Evolutionary conservation across 2,797 vertebrate genomes (phyloP), one percentile per base, ranked within the genome.

Genomic region (Hemibagrus guttatus): DNA sequence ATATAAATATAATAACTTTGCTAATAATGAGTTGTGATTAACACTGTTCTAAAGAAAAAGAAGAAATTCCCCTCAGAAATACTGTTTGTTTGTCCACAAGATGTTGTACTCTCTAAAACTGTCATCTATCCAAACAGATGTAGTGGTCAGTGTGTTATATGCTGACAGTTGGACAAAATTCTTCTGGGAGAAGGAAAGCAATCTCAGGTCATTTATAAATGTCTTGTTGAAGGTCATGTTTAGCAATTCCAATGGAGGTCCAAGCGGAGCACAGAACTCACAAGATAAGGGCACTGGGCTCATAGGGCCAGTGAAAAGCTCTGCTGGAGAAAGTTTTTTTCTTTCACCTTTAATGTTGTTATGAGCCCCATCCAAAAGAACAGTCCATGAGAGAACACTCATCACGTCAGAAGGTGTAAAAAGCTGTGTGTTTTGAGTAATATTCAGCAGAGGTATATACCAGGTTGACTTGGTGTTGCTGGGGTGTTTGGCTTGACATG

Each of bases 181-280:
- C 86, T 75, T 28, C 52, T 19, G 61, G 46, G 31, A 85, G 63
- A 16, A 84, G 84, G 56, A 85, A 85, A 63, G 17, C 84, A 85
- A 90, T 83, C 88, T 88, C 85, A 86, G 88, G 89, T 83, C 85
- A 90, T 90, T 91, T 90, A 89, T 88, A 91, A 91, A 92, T 91
- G 91, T 88, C 91, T 90, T 66, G 68, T 87, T 90, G 90, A 91
- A 91, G 91, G 92, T 91, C 90, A 91, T 85, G 82, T 92, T 91
- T 91, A 91, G 90, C 91, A 90, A 90, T 91, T 90, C 87, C 84
- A 90, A 87, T 91, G 75, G 87, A 85, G 85, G 66, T 69, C 84
- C 76, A 85, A 69, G 71, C 64, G 61, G 81, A 87, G 79, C 56
- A 83, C 59, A 68, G 81, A 35, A 76, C 68, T 74, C 83, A 83